Conservation (phyloP, 2,113 vertebrate species). For the Sander vitreus region DNA sequence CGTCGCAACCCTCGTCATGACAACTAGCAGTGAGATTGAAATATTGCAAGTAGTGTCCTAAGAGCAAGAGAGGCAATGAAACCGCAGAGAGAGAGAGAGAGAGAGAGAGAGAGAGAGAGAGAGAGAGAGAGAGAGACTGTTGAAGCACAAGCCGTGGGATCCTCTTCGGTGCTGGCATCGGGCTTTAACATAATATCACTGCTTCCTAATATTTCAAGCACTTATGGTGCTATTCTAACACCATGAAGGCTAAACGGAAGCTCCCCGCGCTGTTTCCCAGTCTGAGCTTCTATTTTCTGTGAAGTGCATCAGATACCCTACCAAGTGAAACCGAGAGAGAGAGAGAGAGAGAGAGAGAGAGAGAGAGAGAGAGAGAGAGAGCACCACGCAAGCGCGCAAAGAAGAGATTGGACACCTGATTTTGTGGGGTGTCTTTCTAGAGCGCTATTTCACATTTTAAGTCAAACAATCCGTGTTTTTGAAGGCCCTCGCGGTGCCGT, state of each 20-base stretch:
- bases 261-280: slow-evolving; percentile 20
- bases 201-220: slow-evolving; percentile 41
- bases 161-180: slow-evolving; percentile 46
- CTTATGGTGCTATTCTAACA: slow-evolving; percentile 9
- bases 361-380: slow-evolving; percentile 48
- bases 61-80: slow-evolving; percentile 39
- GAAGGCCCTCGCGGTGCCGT: slow-evolving; percentile 30
- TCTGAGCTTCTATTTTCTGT: slow-evolving; percentile 38
- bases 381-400: slow-evolving; percentile 71
- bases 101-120: slow-evolving; percentile 29
- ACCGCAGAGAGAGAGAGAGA: slow-evolving; percentile 53
- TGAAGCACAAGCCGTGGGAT: slow-evolving; percentile 35
- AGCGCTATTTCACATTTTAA: slow-evolving; percentile 56
- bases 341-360: slow-evolving; percentile 51
- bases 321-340: slow-evolving; percentile 49
- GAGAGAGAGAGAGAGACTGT: slow-evolving; percentile 32
- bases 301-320: slow-evolving; percentile 35
- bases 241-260: slow-evolving; percentile 53
- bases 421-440: slow-evolving; percentile 58
- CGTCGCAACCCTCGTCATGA: slow-evolving; percentile 71
- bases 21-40: slow-evolving; percentile 67
- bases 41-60: slow-evolving; percentile 60
- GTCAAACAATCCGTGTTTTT: slow-evolving; percentile 28
- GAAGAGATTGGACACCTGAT: slow-evolving; percentile 70
- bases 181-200: slow-evolving; percentile 51